Evolutionary conservation across 23 tunicate species (phyloP).

Genomic region (Pegea sp.): DNA sequence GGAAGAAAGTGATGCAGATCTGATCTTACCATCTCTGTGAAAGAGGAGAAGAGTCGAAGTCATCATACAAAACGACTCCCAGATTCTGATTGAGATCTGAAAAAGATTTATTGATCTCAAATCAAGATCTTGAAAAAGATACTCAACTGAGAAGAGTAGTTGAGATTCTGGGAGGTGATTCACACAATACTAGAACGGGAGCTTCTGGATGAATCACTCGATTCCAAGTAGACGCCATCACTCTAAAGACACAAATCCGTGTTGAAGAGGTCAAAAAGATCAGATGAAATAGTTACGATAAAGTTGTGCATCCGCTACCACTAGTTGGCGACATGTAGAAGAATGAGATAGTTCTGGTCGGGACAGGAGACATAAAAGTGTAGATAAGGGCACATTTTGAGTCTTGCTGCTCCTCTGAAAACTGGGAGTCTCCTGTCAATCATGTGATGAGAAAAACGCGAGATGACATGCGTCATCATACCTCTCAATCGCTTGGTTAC

Average conservation of each 20-base stretch:
- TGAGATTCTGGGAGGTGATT: background rate
- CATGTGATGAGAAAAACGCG: no score
- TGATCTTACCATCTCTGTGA: constrained; percentile 15
- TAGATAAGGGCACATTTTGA: constrained; percentile 13
- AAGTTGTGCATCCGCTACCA: constrained; percentile 46
- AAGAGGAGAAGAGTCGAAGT: constrained; percentile 33
- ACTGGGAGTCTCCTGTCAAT: background rate
- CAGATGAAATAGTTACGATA: constrained; percentile 6
- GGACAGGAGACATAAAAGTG: constrained; percentile 26
- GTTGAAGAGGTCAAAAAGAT: background rate
- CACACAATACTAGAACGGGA: constrained; percentile 2
- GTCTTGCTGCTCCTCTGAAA: background rate
- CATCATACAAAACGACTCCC: constrained; percentile 33
- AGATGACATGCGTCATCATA: no score
- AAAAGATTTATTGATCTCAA: background rate
- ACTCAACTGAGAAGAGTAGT: background rate
- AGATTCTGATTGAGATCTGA: constrained; percentile 7
- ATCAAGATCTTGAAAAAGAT: background rate
- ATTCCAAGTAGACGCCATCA: constrained; percentile 12
- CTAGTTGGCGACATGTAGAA: constrained; percentile 47
- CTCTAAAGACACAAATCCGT: constrained; percentile 5
- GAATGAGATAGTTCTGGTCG: constrained; percentile 8
- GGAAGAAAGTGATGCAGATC: no score
- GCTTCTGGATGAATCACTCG: background rate
- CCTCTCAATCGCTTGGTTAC: no score